phyloP scores from a whole-genome alignment of 2,113 vertebrate genomes.

The human (Homo sapiens) region GRCh38 chr1:83432501-83433000 shows the following conservation, averaged over 20 bases:
- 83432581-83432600: background rate
- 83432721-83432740: background rate
- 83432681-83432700: background rate
- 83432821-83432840: conserved; percentile 1
- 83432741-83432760: background rate
- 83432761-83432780: background rate
- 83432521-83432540: background rate
- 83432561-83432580: background rate
- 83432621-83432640: background rate
- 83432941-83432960: background rate
- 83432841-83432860: background rate
- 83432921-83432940: background rate
- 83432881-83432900: background rate
- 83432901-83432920: background rate
- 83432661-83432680: background rate
- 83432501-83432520: background rate
- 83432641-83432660: background rate
- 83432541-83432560: background rate
- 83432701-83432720: background rate
- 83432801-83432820: background rate
- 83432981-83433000: background rate
- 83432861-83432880: background rate
- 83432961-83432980: background rate
- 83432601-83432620: background rate
- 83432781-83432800: background rate